Evolutionary conservation across 2,888 invertebrate species (phyloP).

Genomic region (Nyleta sp.): DNA sequence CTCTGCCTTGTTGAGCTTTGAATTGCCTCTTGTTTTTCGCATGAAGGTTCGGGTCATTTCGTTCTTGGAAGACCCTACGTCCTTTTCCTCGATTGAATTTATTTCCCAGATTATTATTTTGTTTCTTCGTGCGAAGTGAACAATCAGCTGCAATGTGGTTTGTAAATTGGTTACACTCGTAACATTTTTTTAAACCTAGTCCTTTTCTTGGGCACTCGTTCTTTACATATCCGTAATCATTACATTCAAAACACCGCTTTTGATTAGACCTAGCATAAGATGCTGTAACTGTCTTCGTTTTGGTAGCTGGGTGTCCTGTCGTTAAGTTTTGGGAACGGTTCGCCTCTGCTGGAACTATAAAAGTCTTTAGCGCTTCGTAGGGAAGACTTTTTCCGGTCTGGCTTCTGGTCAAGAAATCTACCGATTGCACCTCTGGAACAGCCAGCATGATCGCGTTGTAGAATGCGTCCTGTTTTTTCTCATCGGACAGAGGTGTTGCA

Average conservation of each 20-base stretch:
- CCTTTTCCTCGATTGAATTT: not conserved
- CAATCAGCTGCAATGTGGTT: not conserved
- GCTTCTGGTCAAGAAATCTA: conserved; percentile 34
- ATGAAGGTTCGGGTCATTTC: not conserved
- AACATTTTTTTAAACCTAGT: conserved; percentile 9
- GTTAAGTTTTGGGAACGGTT: conserved; percentile 37
- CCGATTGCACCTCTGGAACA: conserved; percentile 21
- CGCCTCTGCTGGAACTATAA: conserved; percentile 55
- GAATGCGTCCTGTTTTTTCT: too few relatives aligned
- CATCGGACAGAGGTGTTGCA: too few relatives aligned
- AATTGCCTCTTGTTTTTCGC: conserved; percentile 2
- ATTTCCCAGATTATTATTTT: not conserved
- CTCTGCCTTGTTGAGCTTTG: not conserved
- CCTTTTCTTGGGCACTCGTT: conserved; percentile 9
- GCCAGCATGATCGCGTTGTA: conserved; percentile 18
- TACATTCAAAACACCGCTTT: conserved; percentile 2
- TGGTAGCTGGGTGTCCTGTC: not conserved
- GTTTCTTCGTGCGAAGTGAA: not conserved
- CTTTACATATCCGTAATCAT: not conserved
- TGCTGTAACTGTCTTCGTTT: not conserved
- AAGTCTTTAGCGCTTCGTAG: conserved; percentile 57
- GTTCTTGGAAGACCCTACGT: not conserved
- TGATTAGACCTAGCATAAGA: not conserved
- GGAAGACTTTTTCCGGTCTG: conserved; percentile 55
- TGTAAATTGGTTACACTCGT: conserved; percentile 7